Evolutionary conservation across 1,140 invertebrate genomes (phyloP), one percentile per base, ranked within the genome.

Genomic region (Saxidomus purpurata): DNA sequence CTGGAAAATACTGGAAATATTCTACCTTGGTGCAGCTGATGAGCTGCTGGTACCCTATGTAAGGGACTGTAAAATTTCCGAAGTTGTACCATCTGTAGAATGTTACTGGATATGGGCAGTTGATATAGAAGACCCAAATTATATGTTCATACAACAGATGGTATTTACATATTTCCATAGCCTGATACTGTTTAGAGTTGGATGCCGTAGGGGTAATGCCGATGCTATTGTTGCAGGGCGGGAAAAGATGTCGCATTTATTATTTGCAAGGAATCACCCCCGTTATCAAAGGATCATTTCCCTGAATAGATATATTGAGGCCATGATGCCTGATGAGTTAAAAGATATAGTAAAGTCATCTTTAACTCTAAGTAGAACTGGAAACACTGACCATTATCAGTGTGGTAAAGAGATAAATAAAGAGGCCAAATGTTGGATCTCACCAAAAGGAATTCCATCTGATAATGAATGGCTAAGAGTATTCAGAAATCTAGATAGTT

Each of bases 401-500:
- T 36, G 77, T n/a, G 77, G 89, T 1, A 79, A 89, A 69, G 81
- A 85, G 28, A 25, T 85, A 4, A 89, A 89, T 31, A 84, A 84
- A 47, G 81, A 79, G 22, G 88, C 88, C n/a, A 85, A 90, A 38
- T 36, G 28, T n/a, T 90, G 76, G 77, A 28, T 90, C 15, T 40
- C 43, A 31, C 83, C 69, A 28, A 63, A 63, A 28, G 59, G 59
- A 28, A 47, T 84, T 76, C 69, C 88, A 31, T 47, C 52, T 25
- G 71, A 89, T 28, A 63, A 76, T 0, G 55, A 74, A 17, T 90
- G 89, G 77, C 38, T 81, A 34, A 85, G 63, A 76, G 83, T 82
- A 1, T 90, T 90, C 28, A 38, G 89, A 52, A 90, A 90, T 74
- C 34, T 90, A 47, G 89, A 90, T 76, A 59, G 25, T 13, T 52